phyloP scores from a whole-genome alignment of 2,113 vertebrate genomes.

The Gasterosteus aculeatus region DNA sequence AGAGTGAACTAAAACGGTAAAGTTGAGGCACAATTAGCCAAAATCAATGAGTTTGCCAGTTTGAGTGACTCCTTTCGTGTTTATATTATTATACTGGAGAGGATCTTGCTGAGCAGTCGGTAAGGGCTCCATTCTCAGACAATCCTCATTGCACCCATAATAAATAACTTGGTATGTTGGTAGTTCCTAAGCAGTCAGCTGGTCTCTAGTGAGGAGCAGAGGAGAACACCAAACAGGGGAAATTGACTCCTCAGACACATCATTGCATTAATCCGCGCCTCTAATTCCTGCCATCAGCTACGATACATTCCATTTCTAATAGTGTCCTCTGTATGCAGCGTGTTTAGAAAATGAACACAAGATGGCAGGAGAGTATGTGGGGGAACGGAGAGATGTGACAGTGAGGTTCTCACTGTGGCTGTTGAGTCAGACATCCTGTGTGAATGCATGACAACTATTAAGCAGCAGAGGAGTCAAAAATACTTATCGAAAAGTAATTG shows the following conservation, averaged over 20 bases:
- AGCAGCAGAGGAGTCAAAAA: background rate
- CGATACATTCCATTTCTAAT: background rate
- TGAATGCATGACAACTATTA: background rate
- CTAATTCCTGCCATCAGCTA: constrained; percentile 2
- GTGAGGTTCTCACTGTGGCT: background rate
- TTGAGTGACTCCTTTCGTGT: background rate
- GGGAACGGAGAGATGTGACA: background rate
- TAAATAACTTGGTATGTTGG: constrained; percentile 18
- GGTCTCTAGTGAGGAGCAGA: constrained; percentile 2
- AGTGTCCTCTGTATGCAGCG: background rate
- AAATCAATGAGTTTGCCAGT: background rate
- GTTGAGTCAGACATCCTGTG: background rate
- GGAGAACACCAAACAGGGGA: constrained; percentile 17
- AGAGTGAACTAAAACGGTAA: background rate
- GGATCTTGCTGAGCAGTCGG: constrained; percentile 12
- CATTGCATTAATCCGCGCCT: background rate
- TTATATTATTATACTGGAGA: background rate
- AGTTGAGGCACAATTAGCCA: background rate
- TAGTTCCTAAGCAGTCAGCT: constrained; percentile 11
- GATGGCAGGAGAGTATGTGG: constrained; percentile 56
- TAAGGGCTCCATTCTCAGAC: background rate
- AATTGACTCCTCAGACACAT: background rate
- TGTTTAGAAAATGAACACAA: constrained; percentile 49
- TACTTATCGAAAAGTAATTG: background rate
- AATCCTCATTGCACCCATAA: constrained; percentile 15